Base-by-base conservation (phyloP, 53 echinoderm and acorn worm genomes). In the Paracentrotus lividus region DNA sequence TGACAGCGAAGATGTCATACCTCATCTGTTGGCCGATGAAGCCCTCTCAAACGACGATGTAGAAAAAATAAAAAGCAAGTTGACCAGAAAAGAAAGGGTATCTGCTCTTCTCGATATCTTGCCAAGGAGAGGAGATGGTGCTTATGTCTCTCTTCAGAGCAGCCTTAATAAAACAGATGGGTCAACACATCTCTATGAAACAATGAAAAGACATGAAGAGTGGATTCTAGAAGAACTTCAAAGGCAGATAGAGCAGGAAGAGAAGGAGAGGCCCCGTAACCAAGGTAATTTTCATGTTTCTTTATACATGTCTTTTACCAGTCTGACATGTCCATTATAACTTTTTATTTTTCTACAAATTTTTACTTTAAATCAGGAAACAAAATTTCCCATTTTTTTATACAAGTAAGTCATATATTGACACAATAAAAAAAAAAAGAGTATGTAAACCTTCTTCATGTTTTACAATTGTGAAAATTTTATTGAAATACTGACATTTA, bases 51-150 rank as follows among this genome's bases (percentile, higher is more conserved):
- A 49, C 24, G 9, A 85, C 54, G 93, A 93, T 88, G 54, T 27
- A 27, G 87, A 93, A 4, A 55, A 38, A 52, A 49, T 93, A 23
- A 3, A 27, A 2, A 21, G 16, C 42, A 85, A 88, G 36, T 9
- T 21, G n/a, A 68, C 67, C 18, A 87, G 67, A 88, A 60, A 88
- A 33, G 93, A 93, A 15, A 93, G 88, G 51, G 86, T 93, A 7
- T 57, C 43, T 44, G 42, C 32, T 18, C 91, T 91, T 13, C 14
- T 91, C 34, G 76, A 91, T 38, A 72, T 91, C 76, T 27, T 91
- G 20, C 91, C 91, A 6, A 69, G 76, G 52, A 69, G 91, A 53
- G 91, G 91, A 9, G 40, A 32, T 49, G 76, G 91, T 13, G 91
- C 91, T 20, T 91, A 75, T 44, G 2, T 56, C 32, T 91, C 91